Base-by-base conservation (phyloP, 2,888 invertebrate species). In the Campoplex capitator region DNA sequence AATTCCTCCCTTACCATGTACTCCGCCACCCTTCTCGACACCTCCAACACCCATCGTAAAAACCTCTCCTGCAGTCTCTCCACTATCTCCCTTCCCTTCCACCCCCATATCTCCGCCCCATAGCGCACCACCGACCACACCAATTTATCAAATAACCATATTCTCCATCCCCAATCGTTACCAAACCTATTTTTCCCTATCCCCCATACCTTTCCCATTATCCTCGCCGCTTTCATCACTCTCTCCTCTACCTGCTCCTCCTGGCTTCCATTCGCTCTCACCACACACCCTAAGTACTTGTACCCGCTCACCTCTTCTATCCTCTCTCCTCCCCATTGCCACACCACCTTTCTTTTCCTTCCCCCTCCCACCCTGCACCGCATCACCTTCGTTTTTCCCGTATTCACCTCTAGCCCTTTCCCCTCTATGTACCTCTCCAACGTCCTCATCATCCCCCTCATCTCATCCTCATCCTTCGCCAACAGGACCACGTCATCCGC, bases 331-430 rank as follows among this genome's bases (percentile, higher is more conserved):
- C 77, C 58, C 13, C 68, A 83, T 3, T 42, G 23, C 84, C 83
- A 87, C 23, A 58, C 56, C 23, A 48, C 32, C 9, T 71, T 76
- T 28, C 67, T 58, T 38, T 67, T 83, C 18, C 38, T 67, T 48
- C 78, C 65, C n/a, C 84, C 84, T 4, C 85, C 85, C 28, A 75
- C 81, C 45, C 75, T 85, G 67, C 86, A 87, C 28, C 87, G 73
- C 74, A 87, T 83, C 28, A 87, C 54, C 74, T 87, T 89, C 16
- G 84, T 87, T 79, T 88, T 88, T 0, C 75, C n/a, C 3, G 82
- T 51, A 42, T 88, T 88, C 4, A 88, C 76, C 48, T 35, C 73
- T 38, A 89, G n/a, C 23, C 23, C 23, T 23, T 23, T 23, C 23
- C 23, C 23, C 23, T 23, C 23, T 23, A 23, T 23, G 23, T 23